Percentiles rank a stretch among this genome's conserved stretches.
These are phyloP conservation scores for Acleris holmiana DNA, from an alignment of 2,888 invertebrate species.

Conservation along the genomic window DNA sequence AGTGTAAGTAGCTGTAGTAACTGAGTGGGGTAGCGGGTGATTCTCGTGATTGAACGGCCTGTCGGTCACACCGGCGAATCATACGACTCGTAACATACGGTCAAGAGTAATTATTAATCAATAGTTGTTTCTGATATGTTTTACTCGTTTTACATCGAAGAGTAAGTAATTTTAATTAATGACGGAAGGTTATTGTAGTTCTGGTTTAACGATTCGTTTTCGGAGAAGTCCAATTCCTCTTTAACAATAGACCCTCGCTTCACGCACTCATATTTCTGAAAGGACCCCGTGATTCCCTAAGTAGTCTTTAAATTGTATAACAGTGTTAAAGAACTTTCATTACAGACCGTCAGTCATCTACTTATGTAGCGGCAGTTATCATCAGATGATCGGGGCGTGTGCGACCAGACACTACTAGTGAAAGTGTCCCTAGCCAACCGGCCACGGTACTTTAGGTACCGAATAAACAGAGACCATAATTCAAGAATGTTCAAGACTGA, in stretches of 20 bases:
- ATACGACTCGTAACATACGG: conserved; percentile 10
- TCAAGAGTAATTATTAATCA: conserved; percentile 6
- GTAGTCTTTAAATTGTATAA: conserved; percentile 1
- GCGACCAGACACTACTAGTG: conserved; percentile 57
- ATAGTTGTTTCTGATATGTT: background rate
- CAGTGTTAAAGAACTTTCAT: conserved; percentile 39
- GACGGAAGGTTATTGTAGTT: no score
- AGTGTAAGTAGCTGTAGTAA: conserved; percentile 19
- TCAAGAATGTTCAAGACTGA: conserved; percentile 26
- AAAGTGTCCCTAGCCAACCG: conserved; percentile 70
- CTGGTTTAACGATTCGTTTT: no score
- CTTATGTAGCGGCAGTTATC: conserved; percentile 52
- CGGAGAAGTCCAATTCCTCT: no score
- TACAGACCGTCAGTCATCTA: conserved; percentile 31
- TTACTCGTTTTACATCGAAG: no score
- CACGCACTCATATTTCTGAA: conserved; percentile 6
- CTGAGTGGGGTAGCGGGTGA: conserved; percentile 18
- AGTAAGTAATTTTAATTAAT: no score
- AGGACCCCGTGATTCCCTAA: conserved; percentile 1
- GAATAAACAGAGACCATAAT: conserved; percentile 27
- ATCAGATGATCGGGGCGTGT: conserved; percentile 59
- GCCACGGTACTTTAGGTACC: conserved; percentile 60
- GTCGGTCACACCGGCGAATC: conserved; percentile 15
- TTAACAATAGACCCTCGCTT: no score
- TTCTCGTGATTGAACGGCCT: conserved; percentile 19